phyloP scores from a whole-genome alignment of 2,888 invertebrate genomes.

The Eumacrocentrus americanus region DNA sequence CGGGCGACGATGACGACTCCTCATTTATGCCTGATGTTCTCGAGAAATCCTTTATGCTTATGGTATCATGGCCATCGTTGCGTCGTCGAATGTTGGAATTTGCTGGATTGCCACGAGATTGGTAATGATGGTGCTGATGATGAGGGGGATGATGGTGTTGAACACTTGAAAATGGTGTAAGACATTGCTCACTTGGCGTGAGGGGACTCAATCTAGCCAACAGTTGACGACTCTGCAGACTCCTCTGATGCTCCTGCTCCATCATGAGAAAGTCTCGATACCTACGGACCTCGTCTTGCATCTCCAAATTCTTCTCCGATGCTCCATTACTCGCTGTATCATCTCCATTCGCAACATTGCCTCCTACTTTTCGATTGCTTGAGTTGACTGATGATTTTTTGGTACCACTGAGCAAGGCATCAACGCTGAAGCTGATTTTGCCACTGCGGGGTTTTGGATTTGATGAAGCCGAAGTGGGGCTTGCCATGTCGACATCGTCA shows the following conservation, averaged over 20 bases:
- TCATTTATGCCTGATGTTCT: too few relatives aligned
- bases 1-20: conserved; percentile 52
- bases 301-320: conserved; percentile 49
- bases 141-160: conserved; percentile 44
- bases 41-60: conserved; percentile 57
- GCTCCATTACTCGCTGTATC: conserved; percentile 34
- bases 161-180: conserved; percentile 41
- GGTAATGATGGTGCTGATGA: conserved; percentile 30
- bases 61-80: conserved; percentile 44
- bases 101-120: conserved; percentile 18
- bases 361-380: conserved; percentile 35
- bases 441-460: conserved; percentile 59
- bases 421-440: conserved; percentile 78
- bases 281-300: conserved; percentile 46
- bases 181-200: conserved; percentile 52
- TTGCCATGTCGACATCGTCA: conserved; percentile 53
- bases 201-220: conserved; percentile 54
- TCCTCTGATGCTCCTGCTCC: conserved; percentile 55
- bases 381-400: conserved; percentile 44
- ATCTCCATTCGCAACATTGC: conserved; percentile 37
- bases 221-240: conserved; percentile 53
- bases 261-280: conserved; percentile 51
- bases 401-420: conserved; percentile 66
- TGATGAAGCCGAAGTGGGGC: conserved; percentile 54
- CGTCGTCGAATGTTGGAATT: conserved; percentile 25